Percentiles rank a stretch among this genome's conserved stretches.
Conservation (phyloP, 64 coral and sea anemone genomes). For the Stichodactyla mertensii region DNA sequence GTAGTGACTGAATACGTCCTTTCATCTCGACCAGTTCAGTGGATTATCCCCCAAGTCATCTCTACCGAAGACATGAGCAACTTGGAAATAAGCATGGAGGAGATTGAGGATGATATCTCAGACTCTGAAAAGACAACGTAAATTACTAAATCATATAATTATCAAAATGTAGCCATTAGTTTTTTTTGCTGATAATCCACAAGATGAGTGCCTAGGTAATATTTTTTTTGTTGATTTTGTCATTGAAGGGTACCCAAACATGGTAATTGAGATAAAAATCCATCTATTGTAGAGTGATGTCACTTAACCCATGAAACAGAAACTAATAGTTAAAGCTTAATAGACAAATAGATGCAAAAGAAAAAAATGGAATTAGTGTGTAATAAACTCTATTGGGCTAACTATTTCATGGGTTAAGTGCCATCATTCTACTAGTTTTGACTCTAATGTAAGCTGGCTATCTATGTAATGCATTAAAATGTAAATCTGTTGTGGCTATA, state of each 20-base stretch:
- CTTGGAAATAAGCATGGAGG: slow-evolving; percentile 79
- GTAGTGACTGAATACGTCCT: slow-evolving; percentile 86
- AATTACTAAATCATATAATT: background rate
- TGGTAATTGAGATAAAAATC: background rate
- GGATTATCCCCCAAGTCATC: slow-evolving; percentile 82
- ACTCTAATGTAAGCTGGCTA: too few species aligned
- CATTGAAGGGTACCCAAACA: background rate
- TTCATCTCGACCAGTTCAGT: slow-evolving; percentile 83
- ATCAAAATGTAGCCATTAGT: background rate
- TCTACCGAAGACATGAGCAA: slow-evolving; percentile 70
- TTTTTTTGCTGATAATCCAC: background rate
- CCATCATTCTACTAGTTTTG: too few species aligned
- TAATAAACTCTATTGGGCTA: too few species aligned
- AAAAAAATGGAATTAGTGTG: too few species aligned
- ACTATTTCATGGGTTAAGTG: too few species aligned
- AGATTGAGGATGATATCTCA: slow-evolving; percentile 63
- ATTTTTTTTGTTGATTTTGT: background rate
- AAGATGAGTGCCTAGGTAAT: background rate
- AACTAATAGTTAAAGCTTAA: too few species aligned
- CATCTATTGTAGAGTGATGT: too few species aligned
- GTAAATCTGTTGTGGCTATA: too few species aligned
- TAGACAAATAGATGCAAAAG: too few species aligned
- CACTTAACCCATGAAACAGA: too few species aligned
- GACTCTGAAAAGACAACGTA: background rate
- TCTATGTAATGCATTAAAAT: too few species aligned